A percentile compares a stretch with the other conserved stretches of the same genome.
These are phyloP conservation scores for Abrostola triplasia DNA, from an alignment of 2,888 invertebrate species.

Conservation along the genomic window DNA sequence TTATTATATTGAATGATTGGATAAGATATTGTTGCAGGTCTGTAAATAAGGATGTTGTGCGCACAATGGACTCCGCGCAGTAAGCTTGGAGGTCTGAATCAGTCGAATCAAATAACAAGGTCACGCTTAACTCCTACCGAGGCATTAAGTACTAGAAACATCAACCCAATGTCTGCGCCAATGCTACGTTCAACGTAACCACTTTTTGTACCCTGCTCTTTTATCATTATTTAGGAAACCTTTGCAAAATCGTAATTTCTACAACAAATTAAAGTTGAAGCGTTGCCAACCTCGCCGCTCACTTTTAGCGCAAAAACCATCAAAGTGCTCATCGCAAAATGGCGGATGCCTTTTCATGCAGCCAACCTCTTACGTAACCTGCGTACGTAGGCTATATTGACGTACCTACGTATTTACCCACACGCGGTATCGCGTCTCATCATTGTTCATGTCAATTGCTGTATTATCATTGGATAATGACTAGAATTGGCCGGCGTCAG, in stretches of 20 bases:
- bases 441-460: conserved; percentile 79
- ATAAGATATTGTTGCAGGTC: not conserved
- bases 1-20: too few species aligned
- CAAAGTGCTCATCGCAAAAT: conserved; percentile 79
- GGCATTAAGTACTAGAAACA: conserved; percentile 30
- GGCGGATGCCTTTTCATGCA: conserved; percentile 75
- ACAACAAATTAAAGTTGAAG: conserved; percentile 63
- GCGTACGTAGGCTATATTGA: conserved; percentile 61
- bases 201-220: conserved; percentile 56
- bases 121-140: conserved; percentile 37
- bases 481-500: conserved; percentile 61
- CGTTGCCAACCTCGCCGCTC: conserved; percentile 69
- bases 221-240: conserved; percentile 57
- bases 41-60: conserved; percentile 2
- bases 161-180: conserved; percentile 22
- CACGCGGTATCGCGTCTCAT: conserved; percentile 67
- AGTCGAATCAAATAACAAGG: conserved; percentile 36
- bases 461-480: conserved; percentile 77
- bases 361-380: conserved; percentile 72
- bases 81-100: conserved; percentile 19
- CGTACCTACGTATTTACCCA: conserved; percentile 62
- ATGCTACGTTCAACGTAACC: conserved; percentile 55
- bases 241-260: conserved; percentile 61
- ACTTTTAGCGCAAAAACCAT: conserved; percentile 78
- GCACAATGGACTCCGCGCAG: not conserved